Conservation (phyloP, 2,113 vertebrate genomes). For the Periophthalmus modestus region DNA sequence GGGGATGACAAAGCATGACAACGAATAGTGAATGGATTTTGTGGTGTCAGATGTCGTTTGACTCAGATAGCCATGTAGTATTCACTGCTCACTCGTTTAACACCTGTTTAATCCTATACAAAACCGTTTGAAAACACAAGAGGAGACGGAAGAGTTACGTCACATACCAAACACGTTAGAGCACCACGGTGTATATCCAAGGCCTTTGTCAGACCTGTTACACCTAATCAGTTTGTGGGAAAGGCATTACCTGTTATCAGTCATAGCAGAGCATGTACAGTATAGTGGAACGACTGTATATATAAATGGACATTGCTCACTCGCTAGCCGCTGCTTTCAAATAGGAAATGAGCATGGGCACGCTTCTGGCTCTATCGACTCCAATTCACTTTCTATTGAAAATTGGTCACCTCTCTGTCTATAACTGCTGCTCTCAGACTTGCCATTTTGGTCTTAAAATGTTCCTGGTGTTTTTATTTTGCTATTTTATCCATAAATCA, state of each 20-base stretch:
- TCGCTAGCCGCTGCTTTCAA: too few relatives aligned
- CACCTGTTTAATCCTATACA: not conserved
- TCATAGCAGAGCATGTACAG: not conserved
- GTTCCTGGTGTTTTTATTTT: too few relatives aligned
- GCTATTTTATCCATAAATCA: too few relatives aligned
- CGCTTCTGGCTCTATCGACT: too few relatives aligned
- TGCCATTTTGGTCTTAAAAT: too few relatives aligned
- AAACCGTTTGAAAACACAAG: slow-evolving; percentile 17
- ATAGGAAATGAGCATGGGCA: too few relatives aligned
- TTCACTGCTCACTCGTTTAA: slow-evolving; percentile 17
- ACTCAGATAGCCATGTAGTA: slow-evolving; percentile 5
- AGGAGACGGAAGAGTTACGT: slow-evolving; percentile 1
- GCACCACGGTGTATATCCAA: slow-evolving; percentile 7
- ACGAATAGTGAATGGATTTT: slow-evolving; percentile 25
- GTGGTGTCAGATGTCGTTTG: not conserved
- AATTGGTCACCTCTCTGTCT: too few relatives aligned
- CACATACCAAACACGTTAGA: slow-evolving; percentile 12
- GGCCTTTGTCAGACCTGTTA: not conserved
- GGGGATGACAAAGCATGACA: slow-evolving; percentile 14
- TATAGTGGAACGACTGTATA: not conserved
- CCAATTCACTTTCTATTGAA: too few relatives aligned
- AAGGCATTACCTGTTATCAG: not conserved
- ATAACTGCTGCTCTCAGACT: too few relatives aligned
- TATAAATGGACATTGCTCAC: too few relatives aligned
- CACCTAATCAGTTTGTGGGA: not conserved